Evolutionary conservation across 64 coral and sea anemone genomes (phyloP).

Genomic region (Montipora cactus): DNA sequence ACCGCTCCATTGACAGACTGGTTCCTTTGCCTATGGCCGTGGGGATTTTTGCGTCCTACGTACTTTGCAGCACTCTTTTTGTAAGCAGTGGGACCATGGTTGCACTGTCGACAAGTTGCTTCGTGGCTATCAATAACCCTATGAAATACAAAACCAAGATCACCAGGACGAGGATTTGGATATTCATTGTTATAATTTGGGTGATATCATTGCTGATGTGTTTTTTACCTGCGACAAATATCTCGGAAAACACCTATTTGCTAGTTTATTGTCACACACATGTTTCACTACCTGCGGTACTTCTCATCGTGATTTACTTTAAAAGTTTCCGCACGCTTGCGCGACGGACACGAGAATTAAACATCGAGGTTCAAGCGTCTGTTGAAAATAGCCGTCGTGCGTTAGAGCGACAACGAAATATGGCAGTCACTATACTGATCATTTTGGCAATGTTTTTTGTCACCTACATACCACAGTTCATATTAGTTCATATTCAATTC

Average conservation of each 20-base stretch:
- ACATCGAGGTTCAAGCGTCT: background rate
- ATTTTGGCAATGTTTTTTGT: slow-evolving; percentile 7
- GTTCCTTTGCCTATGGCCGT: background rate
- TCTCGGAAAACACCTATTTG: slow-evolving; percentile 2
- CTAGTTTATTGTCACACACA: slow-evolving; percentile 39
- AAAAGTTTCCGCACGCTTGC: background rate
- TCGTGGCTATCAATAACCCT: background rate
- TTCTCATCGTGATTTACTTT: background rate
- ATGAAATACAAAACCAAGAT: slow-evolving; percentile 11
- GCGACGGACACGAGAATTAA: background rate
- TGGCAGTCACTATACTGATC: slow-evolving; percentile 3
- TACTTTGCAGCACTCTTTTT: slow-evolving; percentile 18
- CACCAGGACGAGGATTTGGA: slow-evolving; percentile 3
- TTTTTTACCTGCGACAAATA: background rate
- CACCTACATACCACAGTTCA: slow-evolving; percentile 12
- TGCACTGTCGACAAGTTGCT: background rate
- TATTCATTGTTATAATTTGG: background rate
- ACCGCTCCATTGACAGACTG: background rate
- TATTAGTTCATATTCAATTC: background rate
- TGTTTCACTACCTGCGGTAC: background rate
- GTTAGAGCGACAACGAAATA: slow-evolving; percentile 15
- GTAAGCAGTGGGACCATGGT: slow-evolving; percentile 13
- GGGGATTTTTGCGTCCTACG: background rate
- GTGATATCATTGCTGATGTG: background rate
- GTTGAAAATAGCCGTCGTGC: background rate